Base-by-base conservation (phyloP, 2,113 vertebrate species). In the Irena cyanogastra region DNA sequence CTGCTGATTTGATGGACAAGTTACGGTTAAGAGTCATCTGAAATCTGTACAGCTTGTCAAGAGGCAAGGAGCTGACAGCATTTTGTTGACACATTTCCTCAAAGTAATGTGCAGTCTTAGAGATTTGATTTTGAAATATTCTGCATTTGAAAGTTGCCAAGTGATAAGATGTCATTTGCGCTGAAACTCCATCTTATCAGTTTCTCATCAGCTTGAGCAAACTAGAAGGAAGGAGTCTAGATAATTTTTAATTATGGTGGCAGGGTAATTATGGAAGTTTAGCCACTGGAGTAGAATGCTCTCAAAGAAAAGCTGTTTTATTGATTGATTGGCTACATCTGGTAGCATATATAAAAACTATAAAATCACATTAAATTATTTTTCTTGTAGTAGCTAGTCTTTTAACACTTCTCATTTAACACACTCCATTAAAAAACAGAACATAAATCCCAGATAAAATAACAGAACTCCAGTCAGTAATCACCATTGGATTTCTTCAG, bases 61-160 rank as follows among this genome's bases (percentile, higher is more conserved):
- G 42, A 96, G 61, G 76, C 74, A 93, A 84, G 63, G 66, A 91
- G 75, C 63, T 93, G 94, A 90, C 93, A 95, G 92, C 70, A 44
- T 90, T 95, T 94, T 94, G 93, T 95, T 97, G 97, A 97, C 90
- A 87, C 70, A 31, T 92, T 80, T 87, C 79, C 70, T 91, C 69
- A 86, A 83, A 94, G 79, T 59, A 79, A 81, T 17, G 63, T 61
- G 54, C 82, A 88, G 89, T 60, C 72, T 83, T 84, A 75, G 31
- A 42, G 89, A 91, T 79, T 89, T 77, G 93, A 64, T 95, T 96
- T 84, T 87, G 87, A 94, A 96, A 90, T 86, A 68, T 44, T 94
- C 84, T 92, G 68, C 63, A 75, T 94, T 65, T 94, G 79, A 83
- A 90, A 4, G 1, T 8, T 93, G 86, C 87, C 94, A 94, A 94